Base-by-base conservation (phyloP, 64 coral and sea anemone genomes). In the Actinia equina region DNA sequence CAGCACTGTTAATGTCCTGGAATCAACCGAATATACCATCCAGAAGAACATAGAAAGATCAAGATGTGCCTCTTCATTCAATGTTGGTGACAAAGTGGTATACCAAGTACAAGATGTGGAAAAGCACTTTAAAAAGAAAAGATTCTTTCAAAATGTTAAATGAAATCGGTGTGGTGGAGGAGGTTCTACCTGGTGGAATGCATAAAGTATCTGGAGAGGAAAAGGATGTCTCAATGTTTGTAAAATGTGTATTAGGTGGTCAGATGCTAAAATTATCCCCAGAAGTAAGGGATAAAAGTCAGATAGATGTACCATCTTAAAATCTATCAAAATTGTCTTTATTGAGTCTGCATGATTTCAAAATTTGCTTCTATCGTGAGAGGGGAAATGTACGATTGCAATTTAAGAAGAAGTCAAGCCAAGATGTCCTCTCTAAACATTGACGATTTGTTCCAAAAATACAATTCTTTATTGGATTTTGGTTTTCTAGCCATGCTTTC, bases 11-110 rank as follows among this genome's bases (percentile, higher is more conserved):
- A 22, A 84, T 84, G 53, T 84, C 9, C 58, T 84, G 5, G 82
- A 84, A 58, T 23, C 82, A 9, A 84, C 82, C 22, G 82, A 84
- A n/a, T 62, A 84, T 43, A 84, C 82, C 17, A 84, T 84, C 17
- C 82, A 84, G 26, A 84, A 52, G 27, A 84, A 84, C 49, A 52
- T 84, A 6, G 15, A 84, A 59, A 56, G 82, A 26, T 84, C 52
- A 57, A 80, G 16, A 17, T 8, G 42, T 45, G 42, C 42, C 17
- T 8, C 41, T 44, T 3, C 2, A 16, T 49, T 80, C 16, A 70
- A 80, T 5, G 77, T 80, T 14, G 42, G 77, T 46, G 41, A 80
- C 15, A 44, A 80, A 20, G 77, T 80, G 12, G 8, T 80, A 17
- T 80, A 44, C 45, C 19, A 80, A 8, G 42, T 80, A 2, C 42